Percentiles rank a stretch among this genome's conserved stretches.
Conservation (phyloP, 2,113 vertebrate genomes). For the Ginglymostoma cirratum region DNA sequence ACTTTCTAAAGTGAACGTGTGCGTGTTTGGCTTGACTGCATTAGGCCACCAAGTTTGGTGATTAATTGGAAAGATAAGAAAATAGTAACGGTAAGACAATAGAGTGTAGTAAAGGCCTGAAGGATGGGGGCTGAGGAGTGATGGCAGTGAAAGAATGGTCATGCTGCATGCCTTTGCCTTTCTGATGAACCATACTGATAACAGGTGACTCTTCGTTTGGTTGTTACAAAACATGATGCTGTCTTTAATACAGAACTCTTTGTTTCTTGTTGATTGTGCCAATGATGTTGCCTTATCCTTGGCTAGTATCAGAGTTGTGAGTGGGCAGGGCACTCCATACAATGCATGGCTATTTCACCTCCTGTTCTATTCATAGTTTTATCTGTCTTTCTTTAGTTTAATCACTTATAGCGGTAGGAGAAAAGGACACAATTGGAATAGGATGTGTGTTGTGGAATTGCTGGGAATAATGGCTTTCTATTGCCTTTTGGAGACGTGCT, state of each 20-base stretch:
- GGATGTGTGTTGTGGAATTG: not conserved
- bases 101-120: constrained; percentile 18
- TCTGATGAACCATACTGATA: not conserved
- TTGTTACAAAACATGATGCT: constrained; percentile 1
- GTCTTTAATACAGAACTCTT: constrained; percentile 24
- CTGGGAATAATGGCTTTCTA: constrained; percentile 10
- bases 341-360: not conserved
- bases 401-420: not conserved
- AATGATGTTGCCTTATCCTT: constrained; percentile 7
- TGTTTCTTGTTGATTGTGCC: not conserved
- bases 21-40: constrained; percentile 31
- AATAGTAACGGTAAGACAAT: constrained; percentile 6
- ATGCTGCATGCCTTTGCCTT: constrained; percentile 33
- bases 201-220: constrained; percentile 5
- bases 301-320: not conserved
- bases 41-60: constrained; percentile 20
- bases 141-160: constrained; percentile 31
- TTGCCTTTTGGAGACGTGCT: not conserved
- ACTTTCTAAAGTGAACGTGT: constrained; percentile 32
- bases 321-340: not conserved
- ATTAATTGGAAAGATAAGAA: constrained; percentile 36
- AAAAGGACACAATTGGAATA: not conserved
- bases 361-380: not conserved
- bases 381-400: constrained; percentile 10
- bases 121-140: constrained; percentile 31